Evolutionary conservation across 2,797 vertebrate species (phyloP).

Genomic region (Argentina silus): DNA sequence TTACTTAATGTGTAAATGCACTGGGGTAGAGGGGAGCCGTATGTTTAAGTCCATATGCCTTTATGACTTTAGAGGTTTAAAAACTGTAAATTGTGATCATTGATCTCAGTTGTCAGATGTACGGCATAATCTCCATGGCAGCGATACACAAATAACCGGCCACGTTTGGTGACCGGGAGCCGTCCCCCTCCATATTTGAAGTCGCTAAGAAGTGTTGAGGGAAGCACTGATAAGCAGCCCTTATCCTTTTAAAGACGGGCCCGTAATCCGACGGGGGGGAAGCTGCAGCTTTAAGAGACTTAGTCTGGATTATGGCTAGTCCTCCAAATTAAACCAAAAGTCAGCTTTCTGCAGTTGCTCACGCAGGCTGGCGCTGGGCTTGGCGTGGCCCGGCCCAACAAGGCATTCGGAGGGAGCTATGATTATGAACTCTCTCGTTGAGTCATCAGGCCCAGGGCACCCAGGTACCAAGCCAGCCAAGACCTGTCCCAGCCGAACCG

Average conservation of each 20-base stretch:
- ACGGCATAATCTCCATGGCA: conserved; percentile 63
- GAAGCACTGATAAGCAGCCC: conserved; percentile 76
- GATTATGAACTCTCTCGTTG: conserved; percentile 62
- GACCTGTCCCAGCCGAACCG: conserved; percentile 19
- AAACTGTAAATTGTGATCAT: conserved; percentile 67
- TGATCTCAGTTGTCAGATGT: conserved; percentile 66
- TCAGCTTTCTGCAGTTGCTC: conserved; percentile 80
- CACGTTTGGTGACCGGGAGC: conserved; percentile 55
- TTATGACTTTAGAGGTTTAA: conserved; percentile 53
- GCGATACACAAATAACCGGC: conserved; percentile 53
- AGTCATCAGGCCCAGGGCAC: conserved; percentile 35
- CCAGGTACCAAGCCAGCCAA: conserved; percentile 22
- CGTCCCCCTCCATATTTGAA: conserved; percentile 62
- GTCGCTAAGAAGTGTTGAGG: conserved; percentile 73
- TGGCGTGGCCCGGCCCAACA: conserved; percentile 64
- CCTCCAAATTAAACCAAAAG: conserved; percentile 86
- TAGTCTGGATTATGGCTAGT: conserved; percentile 84
- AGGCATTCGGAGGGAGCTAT: conserved; percentile 59
- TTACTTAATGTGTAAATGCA: conserved; percentile 39
- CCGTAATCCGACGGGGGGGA: conserved; percentile 74
- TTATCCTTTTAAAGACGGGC: conserved; percentile 85
- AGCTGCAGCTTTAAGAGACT: conserved; percentile 79
- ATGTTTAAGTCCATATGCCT: conserved; percentile 58
- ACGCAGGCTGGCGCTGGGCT: conserved; percentile 76
- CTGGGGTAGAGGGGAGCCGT: background rate